Evolutionary conservation across 2,888 invertebrate species (phyloP), one percentile per base, ranked within the genome.

Genomic region (Blera fallax): DNA sequence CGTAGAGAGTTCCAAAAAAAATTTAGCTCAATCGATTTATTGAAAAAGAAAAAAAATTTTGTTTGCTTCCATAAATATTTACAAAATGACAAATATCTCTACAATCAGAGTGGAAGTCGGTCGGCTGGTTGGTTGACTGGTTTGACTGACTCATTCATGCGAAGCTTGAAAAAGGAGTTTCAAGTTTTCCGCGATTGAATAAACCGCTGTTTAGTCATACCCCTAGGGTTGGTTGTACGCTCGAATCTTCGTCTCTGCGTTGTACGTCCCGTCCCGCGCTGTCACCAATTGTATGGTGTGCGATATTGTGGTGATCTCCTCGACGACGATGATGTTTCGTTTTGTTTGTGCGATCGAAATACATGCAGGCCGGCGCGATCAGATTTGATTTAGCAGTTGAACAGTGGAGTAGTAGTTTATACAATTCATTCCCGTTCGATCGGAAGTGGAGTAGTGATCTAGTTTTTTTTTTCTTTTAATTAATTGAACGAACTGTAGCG

Each of bases 361-460:
- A 48, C 56, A 56, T 56, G 40, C 62, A 70, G 32, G n/a, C 50
- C 64, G 69, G 64, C 70, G 62, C 52, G 74, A 80, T 80, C 80
- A 84, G 80, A 84, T 84, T 84, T 69, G 45, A 65, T 70, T 84
- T 80, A 76, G 64, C 80, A 34, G 64, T 84, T 52, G 74, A 70
- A 32, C 84, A 21, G 70, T 76, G 18, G 32, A 58, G 73, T 60
- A 37, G 72, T 60, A 48, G 58, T 64, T 58, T 50, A 14, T 56
- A 48, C 29, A 40, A 56, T 54, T 48, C 56, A 40, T 27, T 34
- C 16, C 14, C 60, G 50, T 69, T 70, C 72, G 78, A 79, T 79
- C 84, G 84, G 84, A 84, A 84, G 83, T 83, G 27, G 72, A 83
- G 16, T 43, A 64, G 40, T 84, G 84, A 80, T 58, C 84, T 84